Percentiles rank a stretch among this genome's conserved stretches.
phyloP scores from a whole-genome alignment of 1,140 invertebrate species.

The Doryteuthis pealeii region DNA sequence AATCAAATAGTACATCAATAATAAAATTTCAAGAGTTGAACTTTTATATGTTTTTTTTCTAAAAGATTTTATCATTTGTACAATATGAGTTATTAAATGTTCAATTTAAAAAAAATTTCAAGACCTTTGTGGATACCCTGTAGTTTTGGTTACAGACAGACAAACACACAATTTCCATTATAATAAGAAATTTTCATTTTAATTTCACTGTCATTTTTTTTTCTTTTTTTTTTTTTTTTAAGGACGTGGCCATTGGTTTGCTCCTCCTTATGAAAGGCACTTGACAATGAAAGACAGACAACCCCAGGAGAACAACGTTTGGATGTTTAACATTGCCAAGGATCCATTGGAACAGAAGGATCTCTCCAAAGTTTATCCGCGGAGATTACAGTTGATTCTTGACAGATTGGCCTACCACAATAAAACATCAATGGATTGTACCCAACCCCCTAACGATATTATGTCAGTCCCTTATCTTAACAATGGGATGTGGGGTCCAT shows the following conservation, averaged over 20 bases:
- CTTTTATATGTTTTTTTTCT: no score
- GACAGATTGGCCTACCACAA: slow-evolving; percentile 36
- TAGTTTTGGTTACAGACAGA: no score
- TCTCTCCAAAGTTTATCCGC: slow-evolving; percentile 14
- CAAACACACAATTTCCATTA: no score
- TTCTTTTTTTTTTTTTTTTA: not conserved
- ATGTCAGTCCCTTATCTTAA: slow-evolving; percentile 37
- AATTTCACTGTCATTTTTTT: not conserved
- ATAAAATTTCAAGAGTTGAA: no score
- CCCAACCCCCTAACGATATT: slow-evolving; percentile 35
- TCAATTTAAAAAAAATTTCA: no score
- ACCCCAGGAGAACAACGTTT: slow-evolving; percentile 38
- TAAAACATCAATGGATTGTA: slow-evolving; percentile 35
- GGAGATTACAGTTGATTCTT: slow-evolving; percentile 34
- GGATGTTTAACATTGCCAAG: slow-evolving; percentile 42
- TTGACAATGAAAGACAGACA: not conserved
- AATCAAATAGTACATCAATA: no score
- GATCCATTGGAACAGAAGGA: slow-evolving; percentile 29
- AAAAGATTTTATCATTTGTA: no score
- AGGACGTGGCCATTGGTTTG: not conserved
- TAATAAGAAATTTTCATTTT: no score
- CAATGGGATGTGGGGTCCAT: slow-evolving; percentile 49
- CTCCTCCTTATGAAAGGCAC: not conserved
- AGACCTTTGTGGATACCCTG: no score
- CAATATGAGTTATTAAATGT: no score